phyloP scores from a whole-genome alignment of 1,140 invertebrate species.

The Sarcophaga peregrina region DNA sequence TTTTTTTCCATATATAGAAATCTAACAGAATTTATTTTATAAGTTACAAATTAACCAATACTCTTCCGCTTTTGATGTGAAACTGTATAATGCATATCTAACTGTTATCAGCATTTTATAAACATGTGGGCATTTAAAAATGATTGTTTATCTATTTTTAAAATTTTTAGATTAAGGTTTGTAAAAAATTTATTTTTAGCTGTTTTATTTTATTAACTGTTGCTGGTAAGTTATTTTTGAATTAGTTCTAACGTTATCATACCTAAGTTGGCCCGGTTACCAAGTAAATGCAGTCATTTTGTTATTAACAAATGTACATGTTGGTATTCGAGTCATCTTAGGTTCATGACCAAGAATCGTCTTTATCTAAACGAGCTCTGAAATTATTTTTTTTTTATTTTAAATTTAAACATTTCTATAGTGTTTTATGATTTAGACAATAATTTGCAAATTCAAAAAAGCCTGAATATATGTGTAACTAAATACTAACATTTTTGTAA shows the following conservation, averaged over 20 bases:
- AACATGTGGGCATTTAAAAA: background rate
- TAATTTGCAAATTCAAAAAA: background rate
- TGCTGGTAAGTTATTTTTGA: background rate
- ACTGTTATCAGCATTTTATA: background rate
- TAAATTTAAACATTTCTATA: background rate
- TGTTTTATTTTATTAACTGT: background rate
- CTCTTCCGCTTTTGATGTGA: too few species aligned
- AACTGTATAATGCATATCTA: background rate
- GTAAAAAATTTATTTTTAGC: slow-evolving; percentile 40
- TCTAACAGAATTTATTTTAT: too few species aligned
- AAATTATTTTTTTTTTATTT: slow-evolving; percentile 10
- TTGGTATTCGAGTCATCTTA: slow-evolving; percentile 49
- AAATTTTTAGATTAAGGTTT: slow-evolving; percentile 1
- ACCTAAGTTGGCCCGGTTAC: slow-evolving; percentile 48
- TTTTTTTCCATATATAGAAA: too few species aligned
- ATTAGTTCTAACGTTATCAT: slow-evolving; percentile 40
- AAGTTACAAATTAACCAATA: too few species aligned
- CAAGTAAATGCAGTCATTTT: slow-evolving; percentile 42
- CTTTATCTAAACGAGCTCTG: slow-evolving; percentile 46
- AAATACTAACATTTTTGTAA: background rate
- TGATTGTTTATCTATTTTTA: background rate
- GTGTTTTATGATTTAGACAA: slow-evolving; percentile 1
- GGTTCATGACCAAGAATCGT: slow-evolving; percentile 43
- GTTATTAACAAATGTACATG: slow-evolving; percentile 41
- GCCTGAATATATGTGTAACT: background rate